phyloP scores from a whole-genome alignment of 2,888 invertebrate genomes.

The Dorcus hopei region DNA sequence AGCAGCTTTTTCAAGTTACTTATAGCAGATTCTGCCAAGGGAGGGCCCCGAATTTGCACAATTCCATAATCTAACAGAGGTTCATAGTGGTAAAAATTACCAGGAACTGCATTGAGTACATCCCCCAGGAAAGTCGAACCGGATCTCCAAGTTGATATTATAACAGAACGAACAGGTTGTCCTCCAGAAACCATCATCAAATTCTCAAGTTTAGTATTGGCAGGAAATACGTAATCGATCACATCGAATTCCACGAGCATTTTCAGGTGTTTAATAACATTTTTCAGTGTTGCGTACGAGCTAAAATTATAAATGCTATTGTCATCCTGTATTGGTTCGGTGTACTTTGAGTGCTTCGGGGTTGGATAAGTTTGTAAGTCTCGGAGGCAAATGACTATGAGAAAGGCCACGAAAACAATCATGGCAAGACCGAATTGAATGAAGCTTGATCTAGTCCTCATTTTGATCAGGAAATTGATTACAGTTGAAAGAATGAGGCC shows the following conservation, averaged over 20 bases:
- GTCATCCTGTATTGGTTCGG: conserved; percentile 23
- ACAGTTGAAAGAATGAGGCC: neutral
- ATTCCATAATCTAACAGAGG: conserved; percentile 81
- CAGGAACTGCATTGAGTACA: conserved; percentile 78
- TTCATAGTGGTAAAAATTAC: conserved; percentile 88
- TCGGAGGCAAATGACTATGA: conserved; percentile 20
- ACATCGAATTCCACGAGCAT: conserved; percentile 56
- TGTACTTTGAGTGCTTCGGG: conserved; percentile 22
- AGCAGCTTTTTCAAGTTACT: conserved; percentile 68
- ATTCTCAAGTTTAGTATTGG: conserved; percentile 61
- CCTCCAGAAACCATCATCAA: conserved; percentile 69
- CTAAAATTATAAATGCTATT: conserved; percentile 23
- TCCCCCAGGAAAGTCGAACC: conserved; percentile 89
- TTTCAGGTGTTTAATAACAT: conserved; percentile 58
- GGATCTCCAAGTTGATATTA: conserved; percentile 87
- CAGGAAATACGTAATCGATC: conserved; percentile 60
- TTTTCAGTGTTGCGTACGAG: conserved; percentile 50
- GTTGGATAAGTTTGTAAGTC: conserved; percentile 21
- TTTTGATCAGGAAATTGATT: conserved; percentile 2
- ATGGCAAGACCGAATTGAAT: conserved; percentile 1
- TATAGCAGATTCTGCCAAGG: conserved; percentile 65
- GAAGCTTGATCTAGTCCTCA: conserved; percentile 5
- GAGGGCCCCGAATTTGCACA: conserved; percentile 74
- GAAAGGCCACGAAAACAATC: neutral
- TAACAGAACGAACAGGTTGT: conserved; percentile 69